Conservation (phyloP, 92 coral and sea anemone species). For the Porites divaricata region DNA sequence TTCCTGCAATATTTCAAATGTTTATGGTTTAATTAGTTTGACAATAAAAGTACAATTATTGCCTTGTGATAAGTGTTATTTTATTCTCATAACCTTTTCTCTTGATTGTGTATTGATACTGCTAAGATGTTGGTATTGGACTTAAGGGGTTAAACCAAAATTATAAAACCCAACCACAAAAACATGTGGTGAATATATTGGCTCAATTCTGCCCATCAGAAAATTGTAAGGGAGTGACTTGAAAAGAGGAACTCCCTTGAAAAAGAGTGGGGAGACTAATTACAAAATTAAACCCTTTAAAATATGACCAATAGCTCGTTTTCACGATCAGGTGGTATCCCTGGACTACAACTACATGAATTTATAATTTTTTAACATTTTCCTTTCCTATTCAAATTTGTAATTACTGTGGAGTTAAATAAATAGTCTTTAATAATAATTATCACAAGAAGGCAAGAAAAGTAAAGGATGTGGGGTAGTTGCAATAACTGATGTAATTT, state of each 20-base stretch:
- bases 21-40: too few relatives aligned
- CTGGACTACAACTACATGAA: too few relatives aligned
- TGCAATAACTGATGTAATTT: background rate
- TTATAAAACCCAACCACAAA: background rate
- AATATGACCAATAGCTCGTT: too few relatives aligned
- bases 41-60: too few relatives aligned
- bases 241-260: too few relatives aligned
- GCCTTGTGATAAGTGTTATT: too few relatives aligned
- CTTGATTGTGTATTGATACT: slow-evolving; percentile 3
- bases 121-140: slow-evolving; percentile 14
- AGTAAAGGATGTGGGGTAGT: background rate
- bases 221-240: background rate
- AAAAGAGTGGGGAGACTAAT: too few relatives aligned
- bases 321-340: too few relatives aligned
- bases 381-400: background rate
- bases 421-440: background rate
- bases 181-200: slow-evolving; percentile 1
- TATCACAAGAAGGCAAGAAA: background rate
- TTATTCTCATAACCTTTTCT: background rate
- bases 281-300: too few relatives aligned
- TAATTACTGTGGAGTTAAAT: background rate
- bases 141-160: background rate
- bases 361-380: too few relatives aligned
- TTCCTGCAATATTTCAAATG: too few relatives aligned
- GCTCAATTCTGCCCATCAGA: slow-evolving; percentile 5